Base-by-base conservation (phyloP, 2,113 vertebrate species). In the Hippocampus barbouri region DNA sequence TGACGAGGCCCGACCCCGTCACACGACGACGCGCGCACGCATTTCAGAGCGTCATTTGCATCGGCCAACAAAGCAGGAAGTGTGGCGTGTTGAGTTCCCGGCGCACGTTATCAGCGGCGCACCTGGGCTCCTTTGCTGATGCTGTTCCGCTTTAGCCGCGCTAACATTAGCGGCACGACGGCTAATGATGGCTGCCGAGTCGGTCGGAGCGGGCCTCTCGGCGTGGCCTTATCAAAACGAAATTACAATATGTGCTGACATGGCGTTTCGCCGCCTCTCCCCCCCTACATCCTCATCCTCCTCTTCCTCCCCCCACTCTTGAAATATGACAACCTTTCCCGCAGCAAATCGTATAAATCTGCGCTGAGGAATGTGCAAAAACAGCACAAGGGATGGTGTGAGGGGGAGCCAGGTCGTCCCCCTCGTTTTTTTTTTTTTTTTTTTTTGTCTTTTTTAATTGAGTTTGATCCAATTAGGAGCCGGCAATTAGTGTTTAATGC, bases 201-300 rank as follows among this genome's bases (percentile, higher is more conserved):
- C 82, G 85, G 87, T 75, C 78, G 82, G 79, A 85, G 77, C 73
- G 73, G 34, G 83, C 78, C 88, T 87, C 84, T 88, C 89, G 91
- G 82, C 89, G 80, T 86, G 87, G 90, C 90, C 91, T 93, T 93
- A 93, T 93, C 92, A 92, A 90, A 92, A 91, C 88, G 86, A 90
- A 92, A 93, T 93, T 93, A 93, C 90, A 92, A 92, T 93, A 93
- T 92, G 90, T 93, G 92, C 92, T 93, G 92, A 93, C 91, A 89
- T 88, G 67, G 87, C 91, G 88, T 85, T 92, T 92, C 89, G 86
- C 76, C 76, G 69, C 69, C 69, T 69, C 69, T n/a, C 71, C 73
- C 59, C 71, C 73, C 59, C 75, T 71, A 54, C 76, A 41, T 27
- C 40, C 61, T 23, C 68, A 68, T 78, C 80, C 86, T 80, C 71